Evolutionary conservation across 1,140 invertebrate species (phyloP).

Genomic region (Camponotus vicinus): DNA sequence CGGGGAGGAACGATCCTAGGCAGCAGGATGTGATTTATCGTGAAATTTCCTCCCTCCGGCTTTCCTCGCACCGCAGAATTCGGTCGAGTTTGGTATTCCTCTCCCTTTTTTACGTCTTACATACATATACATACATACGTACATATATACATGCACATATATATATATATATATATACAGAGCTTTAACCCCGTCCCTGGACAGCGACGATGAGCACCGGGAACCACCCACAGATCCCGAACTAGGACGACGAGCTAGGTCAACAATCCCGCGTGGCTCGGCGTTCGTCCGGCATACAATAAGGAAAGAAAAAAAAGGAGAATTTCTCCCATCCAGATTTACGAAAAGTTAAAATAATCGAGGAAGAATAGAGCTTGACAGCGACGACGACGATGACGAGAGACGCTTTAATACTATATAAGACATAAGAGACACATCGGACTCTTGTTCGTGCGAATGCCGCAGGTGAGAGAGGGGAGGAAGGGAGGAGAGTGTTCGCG

Average conservation of each 20-base stretch:
- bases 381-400: slow-evolving; percentile 16
- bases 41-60: slow-evolving; percentile 28
- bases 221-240: slow-evolving; percentile 57
- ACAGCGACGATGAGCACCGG: slow-evolving; percentile 50
- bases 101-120: slow-evolving; percentile 71
- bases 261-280: slow-evolving; percentile 28
- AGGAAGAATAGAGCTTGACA: slow-evolving; percentile 7
- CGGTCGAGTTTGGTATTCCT: slow-evolving; percentile 68
- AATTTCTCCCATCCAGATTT: slow-evolving; percentile 43
- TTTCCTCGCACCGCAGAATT: slow-evolving; percentile 50
- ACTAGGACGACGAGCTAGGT: slow-evolving; percentile 43
- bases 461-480: slow-evolving; percentile 26
- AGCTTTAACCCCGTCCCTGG: slow-evolving; percentile 71
- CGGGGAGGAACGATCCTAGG: slow-evolving; percentile 37
- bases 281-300: slow-evolving; percentile 57
- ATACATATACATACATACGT: slow-evolving; percentile 24
- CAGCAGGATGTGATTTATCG: slow-evolving; percentile 12
- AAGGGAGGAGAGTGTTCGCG: slow-evolving; percentile 56
- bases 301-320: background rate
- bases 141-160: background rate
- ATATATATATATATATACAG: slow-evolving; percentile 24
- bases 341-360: background rate
- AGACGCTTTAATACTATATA: background rate
- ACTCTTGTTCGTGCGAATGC: slow-evolving; percentile 59
- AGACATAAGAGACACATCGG: slow-evolving; percentile 13